These are phyloP conservation scores for Dendrocincla fuliginosa DNA, from an alignment of 2,797 vertebrate genomes.

Conservation along the genomic window DNA sequence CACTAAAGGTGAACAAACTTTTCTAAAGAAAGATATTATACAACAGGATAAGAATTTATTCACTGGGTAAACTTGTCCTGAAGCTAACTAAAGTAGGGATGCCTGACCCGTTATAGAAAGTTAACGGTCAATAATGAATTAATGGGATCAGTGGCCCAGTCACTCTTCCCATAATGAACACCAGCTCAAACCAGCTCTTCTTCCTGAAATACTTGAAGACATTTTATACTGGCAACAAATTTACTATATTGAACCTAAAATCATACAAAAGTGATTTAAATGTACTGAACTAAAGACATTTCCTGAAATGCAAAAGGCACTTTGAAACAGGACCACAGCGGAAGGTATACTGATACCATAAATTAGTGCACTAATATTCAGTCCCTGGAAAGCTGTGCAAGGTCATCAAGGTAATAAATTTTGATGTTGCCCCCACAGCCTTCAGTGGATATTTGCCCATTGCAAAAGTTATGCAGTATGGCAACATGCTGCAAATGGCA, in stretches of 20 bases:
- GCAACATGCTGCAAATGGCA: neutral
- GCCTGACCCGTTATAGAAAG: conserved; percentile 22
- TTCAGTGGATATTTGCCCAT: neutral
- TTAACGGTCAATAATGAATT: conserved; percentile 67
- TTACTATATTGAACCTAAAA: conserved; percentile 40
- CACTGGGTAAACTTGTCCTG: conserved; percentile 18
- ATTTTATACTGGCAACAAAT: conserved; percentile 55
- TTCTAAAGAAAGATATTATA: neutral
- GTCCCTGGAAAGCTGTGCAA: neutral
- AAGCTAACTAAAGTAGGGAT: conserved; percentile 8
- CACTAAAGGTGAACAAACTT: neutral
- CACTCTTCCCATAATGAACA: conserved; percentile 67
- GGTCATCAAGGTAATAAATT: neutral
- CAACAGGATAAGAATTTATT: conserved; percentile 7
- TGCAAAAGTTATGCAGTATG: neutral
- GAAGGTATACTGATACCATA: neutral
- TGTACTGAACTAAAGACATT: neutral
- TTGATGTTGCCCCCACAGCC: neutral
- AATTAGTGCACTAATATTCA: neutral
- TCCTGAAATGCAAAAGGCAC: neutral
- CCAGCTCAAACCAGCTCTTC: neutral
- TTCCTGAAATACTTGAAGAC: conserved; percentile 50
- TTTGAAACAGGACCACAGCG: neutral
- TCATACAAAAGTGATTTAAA: conserved; percentile 67
- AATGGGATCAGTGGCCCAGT: conserved; percentile 67